These are phyloP conservation scores for Amblyjoppa proteus DNA, from an alignment of 2,888 invertebrate genomes.

Conservation along the genomic window DNA sequence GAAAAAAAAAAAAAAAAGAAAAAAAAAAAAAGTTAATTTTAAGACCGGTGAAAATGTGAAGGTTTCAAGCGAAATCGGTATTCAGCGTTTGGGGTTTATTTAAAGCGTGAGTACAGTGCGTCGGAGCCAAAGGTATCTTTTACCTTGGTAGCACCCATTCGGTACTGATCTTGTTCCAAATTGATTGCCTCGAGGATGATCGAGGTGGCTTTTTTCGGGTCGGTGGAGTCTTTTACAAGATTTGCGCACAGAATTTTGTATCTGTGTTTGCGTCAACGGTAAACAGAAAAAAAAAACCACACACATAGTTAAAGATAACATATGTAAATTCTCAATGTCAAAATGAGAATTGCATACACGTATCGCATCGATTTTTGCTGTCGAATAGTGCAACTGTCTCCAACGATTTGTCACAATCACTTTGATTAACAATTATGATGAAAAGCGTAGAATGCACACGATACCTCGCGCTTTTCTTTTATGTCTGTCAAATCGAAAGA, in stretches of 20 bases:
- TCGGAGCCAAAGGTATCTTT: conserved; percentile 80
- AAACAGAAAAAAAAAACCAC: conserved; percentile 65
- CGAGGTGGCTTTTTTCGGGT: conserved; percentile 92
- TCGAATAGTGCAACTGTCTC: conserved; percentile 44
- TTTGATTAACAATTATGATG: conserved; percentile 33
- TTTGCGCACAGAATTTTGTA: conserved; percentile 99
- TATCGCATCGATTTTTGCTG: background rate
- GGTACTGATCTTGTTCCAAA: conserved; percentile 97
- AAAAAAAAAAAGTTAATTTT: background rate
- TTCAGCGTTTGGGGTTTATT: background rate
- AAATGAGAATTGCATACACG: conserved; percentile 55
- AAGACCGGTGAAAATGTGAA: background rate
- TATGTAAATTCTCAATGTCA: conserved; percentile 62
- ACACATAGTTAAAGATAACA: conserved; percentile 36
- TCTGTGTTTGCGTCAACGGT: conserved; percentile 87
- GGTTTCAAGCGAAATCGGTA: background rate
- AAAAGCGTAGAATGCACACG: background rate
- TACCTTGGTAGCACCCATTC: conserved; percentile 98
- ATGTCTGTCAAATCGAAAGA: background rate
- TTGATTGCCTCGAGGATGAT: conserved; percentile 93
- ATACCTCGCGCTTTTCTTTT: background rate
- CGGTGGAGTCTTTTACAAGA: conserved; percentile 90
- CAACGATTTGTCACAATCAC: conserved; percentile 13
- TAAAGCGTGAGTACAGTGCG: background rate
- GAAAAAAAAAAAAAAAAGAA: background rate